Base-by-base conservation (phyloP, 2,888 invertebrate species). In the Zeuzera pyrina region DNA sequence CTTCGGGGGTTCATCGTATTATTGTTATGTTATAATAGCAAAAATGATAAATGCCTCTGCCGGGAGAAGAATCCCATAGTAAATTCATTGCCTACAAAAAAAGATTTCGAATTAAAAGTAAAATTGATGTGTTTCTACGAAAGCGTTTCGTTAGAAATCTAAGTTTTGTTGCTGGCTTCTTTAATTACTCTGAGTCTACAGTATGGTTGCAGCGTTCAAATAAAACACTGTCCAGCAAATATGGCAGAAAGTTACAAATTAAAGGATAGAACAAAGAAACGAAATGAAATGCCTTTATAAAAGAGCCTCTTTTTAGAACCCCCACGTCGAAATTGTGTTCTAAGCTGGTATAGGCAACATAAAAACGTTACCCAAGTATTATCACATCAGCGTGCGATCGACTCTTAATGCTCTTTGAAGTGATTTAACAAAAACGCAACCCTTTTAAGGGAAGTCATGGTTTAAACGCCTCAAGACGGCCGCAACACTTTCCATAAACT, bases 1-100 rank as follows among this genome's bases (percentile, higher is more conserved):
- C 77, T 81, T 71, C 65, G 72, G 73, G 78, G 78, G 67, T 68
- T 63, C 57, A 45, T 43, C 48, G 62, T 63, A 72, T 76, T 79
- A 72, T 77, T 72, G 67, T 59, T 67, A 57, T 48, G 47, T 66
- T 60, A 78, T 79, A 79, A 81, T 79, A 72, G 77, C 77, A 63
- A 73, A 81, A 78, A 81, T 81, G 81, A 83, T 79, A 77, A 83
- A 83, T 81, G 79, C 57, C 55, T 57, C 72, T 59, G 54, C 56
- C 42, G 73, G 70, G 73, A 72, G 50, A 48, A 35, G 45, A 54
- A 57, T 55, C 47, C 51, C 49, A 52, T 58, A 53, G 3, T 28
- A 12, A 12, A 25, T 25, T 12, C 10, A 25, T 12, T 8, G 4
- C 11, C 6, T 25, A 12, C 7, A 25, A 25, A 25, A n/a, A n/a